Base-by-base conservation (phyloP, 1,140 invertebrate genomes). In the Nylanderia fulva region DNA sequence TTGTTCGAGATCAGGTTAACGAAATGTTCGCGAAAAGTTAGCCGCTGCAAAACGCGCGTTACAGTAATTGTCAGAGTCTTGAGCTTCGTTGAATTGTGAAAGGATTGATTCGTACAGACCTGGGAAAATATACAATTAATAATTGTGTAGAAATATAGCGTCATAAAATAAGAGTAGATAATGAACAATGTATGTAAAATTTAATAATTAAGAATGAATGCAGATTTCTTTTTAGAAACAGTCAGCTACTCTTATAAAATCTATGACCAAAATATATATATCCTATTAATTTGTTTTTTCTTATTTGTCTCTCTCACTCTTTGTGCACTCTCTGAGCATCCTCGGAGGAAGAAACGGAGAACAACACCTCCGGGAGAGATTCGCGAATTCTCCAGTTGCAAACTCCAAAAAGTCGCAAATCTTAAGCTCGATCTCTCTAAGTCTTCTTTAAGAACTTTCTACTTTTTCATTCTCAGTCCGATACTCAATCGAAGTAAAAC, bases 371-470 rank as follows among this genome's bases (percentile, higher is more conserved):
- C 4, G 36, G 52, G 66, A 42, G n/a, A 42, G n/a, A 82, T 71
- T 72, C 36, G 45, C 45, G 54, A 58, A 58, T 72, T n/a, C n/a
- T n/a, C 18, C 11, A 58, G 27, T 71, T 11, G 13, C 18, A 42
- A 80, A 80, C 48, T 80, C 18, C 11, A 80, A 80, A 82, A 82
- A 82, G 48, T 72, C 66, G 52, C 66, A 58, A 82, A 71, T 72
- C 54, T 72, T 36, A 60, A 82, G 77, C 58, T 72, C 66, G n/a
- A 72, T 82, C 24, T 58, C 24, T 56, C 45, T 48, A 48, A 15
- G 13, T 54, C 21, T 80, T 80, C 33, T 56, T 82, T 71, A 33
- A 82, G 60, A 82, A 82, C 66, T 71, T 71, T 13, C n/a, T 24
- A 45, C 54, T 63, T 84, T 75, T 77, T 56, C 18, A 63, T 36